A percentile compares a stretch with the other conserved stretches of the same genome.
phyloP scores from a whole-genome alignment of 2,113 vertebrate species.

The Notarius quadriscutis region DNA sequence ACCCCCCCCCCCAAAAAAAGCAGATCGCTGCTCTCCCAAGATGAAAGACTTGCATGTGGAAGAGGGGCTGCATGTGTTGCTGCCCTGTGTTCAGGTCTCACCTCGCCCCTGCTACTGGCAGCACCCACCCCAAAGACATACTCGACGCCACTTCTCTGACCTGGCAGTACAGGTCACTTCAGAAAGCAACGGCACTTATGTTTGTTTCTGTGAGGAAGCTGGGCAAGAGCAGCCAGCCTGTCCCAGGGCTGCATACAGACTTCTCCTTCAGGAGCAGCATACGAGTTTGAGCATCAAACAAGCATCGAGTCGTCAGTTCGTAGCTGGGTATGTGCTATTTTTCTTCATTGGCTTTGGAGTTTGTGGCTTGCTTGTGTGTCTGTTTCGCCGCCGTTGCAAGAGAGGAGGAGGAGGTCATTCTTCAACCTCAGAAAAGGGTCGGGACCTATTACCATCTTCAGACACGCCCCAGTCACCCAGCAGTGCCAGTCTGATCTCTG shows the following conservation, averaged over 20 bases:
- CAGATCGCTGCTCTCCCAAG: constrained; percentile 61
- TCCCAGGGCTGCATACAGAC: constrained; percentile 73
- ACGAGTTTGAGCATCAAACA: constrained; percentile 18
- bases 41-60: constrained; percentile 58
- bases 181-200: constrained; percentile 74
- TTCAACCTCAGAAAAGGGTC: constrained; percentile 68
- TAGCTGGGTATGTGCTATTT: constrained; percentile 60
- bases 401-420: constrained; percentile 51
- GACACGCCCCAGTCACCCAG: constrained; percentile 81
- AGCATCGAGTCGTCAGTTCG: constrained; percentile 54
- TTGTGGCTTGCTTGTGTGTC: constrained; percentile 46
- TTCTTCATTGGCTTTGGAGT: constrained; percentile 73
- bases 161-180: constrained; percentile 76
- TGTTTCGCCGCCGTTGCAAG: constrained; percentile 17
- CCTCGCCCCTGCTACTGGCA: constrained; percentile 80
- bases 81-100: constrained; percentile 76
- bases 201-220: constrained; percentile 78
- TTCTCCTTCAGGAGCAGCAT: constrained; percentile 66
- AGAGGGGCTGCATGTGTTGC: constrained; percentile 64
- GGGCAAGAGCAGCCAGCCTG: constrained; percentile 65
- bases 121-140: constrained; percentile 66
- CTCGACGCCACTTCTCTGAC: constrained; percentile 69
- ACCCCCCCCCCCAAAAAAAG: neutral
- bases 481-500: constrained; percentile 71
- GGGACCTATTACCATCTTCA: constrained; percentile 75